A percentile compares a stretch with the other conserved stretches of the same genome.
These are phyloP conservation scores for Apodemia zela DNA, from an alignment of 2,888 invertebrate genomes.

Conservation along the genomic window DNA sequence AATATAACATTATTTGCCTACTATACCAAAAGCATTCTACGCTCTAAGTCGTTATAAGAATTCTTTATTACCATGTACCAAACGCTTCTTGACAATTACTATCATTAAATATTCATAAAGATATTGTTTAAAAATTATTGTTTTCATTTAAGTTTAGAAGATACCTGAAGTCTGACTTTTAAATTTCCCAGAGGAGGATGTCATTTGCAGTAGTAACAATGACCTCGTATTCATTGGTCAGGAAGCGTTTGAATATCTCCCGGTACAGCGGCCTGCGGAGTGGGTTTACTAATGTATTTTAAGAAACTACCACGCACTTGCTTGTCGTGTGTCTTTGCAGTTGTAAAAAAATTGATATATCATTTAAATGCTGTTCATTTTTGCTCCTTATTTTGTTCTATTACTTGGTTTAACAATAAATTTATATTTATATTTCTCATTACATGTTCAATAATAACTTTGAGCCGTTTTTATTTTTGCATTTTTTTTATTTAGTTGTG, in stretches of 20 bases:
- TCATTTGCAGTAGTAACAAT: no score
- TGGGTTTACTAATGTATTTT: conserved; percentile 35
- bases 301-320: conserved; percentile 25
- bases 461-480: not conserved
- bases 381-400: no score
- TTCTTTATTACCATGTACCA: conserved; percentile 46
- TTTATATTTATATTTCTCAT: not conserved
- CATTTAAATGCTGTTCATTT: not conserved
- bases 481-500: not conserved
- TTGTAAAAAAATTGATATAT: not conserved
- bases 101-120: not conserved
- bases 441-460: not conserved
- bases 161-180: not conserved
- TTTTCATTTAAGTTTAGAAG: not conserved
- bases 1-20: conserved; percentile 21
- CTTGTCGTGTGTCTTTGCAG: conserved; percentile 29
- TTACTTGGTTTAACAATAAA: no score
- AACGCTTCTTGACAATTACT: conserved; percentile 38
- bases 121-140: not conserved
- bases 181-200: not conserved
- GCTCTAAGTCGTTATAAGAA: conserved; percentile 42
- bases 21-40: conserved; percentile 38
- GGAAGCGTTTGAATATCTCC: conserved; percentile 36
- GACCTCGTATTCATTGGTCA: conserved; percentile 26
- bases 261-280: conserved; percentile 30